phyloP scores from a whole-genome alignment of 2,888 invertebrate species.

The Diarsia rubi region DNA sequence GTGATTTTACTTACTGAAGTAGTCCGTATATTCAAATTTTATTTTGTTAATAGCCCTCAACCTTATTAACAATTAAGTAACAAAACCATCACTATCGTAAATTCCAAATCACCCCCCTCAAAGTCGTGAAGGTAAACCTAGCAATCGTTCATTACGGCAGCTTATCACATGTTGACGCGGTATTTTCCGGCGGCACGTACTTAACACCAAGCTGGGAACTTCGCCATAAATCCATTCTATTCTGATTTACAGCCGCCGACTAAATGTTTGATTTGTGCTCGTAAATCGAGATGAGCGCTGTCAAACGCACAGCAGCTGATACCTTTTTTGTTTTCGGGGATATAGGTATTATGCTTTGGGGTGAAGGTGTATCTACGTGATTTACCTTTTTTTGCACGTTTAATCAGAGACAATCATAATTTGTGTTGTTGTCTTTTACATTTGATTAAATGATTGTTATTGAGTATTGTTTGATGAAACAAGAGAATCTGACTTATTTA shows the following conservation, averaged over 20 bases:
- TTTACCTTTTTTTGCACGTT: neutral
- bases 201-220: constrained; percentile 76
- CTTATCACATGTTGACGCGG: constrained; percentile 61
- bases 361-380: constrained; percentile 4
- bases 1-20: too few species aligned
- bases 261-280: constrained; percentile 90
- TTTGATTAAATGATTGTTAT: neutral
- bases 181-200: constrained; percentile 76
- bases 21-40: neutral
- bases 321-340: constrained; percentile 66
- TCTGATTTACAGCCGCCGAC: constrained; percentile 88
- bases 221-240: constrained; percentile 84
- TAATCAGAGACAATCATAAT: neutral
- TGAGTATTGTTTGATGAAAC: neutral
- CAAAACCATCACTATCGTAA: neutral
- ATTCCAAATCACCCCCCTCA: neutral
- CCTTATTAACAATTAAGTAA: neutral
- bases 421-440: neutral
- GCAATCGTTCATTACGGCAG: constrained; percentile 43
- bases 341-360: constrained; percentile 37
- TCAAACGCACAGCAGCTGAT: constrained; percentile 83
- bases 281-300: constrained; percentile 90
- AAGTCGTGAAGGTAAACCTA: constrained; percentile 5
- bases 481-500: neutral
- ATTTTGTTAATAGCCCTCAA: neutral